Base-by-base conservation (phyloP, 2,888 invertebrate species). In the Amiota minor region DNA sequence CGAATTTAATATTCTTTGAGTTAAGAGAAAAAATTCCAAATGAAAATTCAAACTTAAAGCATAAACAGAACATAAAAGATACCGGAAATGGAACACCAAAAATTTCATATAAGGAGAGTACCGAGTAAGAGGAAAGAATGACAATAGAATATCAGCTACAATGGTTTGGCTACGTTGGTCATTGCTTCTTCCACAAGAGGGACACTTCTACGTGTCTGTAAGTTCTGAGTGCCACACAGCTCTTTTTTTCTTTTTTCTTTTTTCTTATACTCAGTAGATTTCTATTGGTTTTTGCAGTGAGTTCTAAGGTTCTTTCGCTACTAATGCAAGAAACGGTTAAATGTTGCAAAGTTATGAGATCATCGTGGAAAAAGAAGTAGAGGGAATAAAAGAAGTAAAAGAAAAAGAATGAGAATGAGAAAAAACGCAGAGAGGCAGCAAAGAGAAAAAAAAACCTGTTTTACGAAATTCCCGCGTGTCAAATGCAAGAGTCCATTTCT, bases 391-490 rank as follows among this genome's bases (percentile, higher is more conserved):
- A 53, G 53, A n/a, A 53, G 53, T n/a, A 53, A 11, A 4, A 45
- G 23, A 23, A 50, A 20, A 50, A 18, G 47, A 68, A 18, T 16
- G 16, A 20, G 9, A 49, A 68, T 20, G 23, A 50, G 9, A 23
- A 50, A 12, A 10, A 12, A 2, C 9, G 0, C 49, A 8, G n/a
- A 20, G 8, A 53, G 18, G n/a, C 49, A 65, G 47, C 35, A 16
- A 61, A 61, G 49, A 14, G 45, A 16, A 72, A 23, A 23, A 6
- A 35, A 67, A 72, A 72, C 72, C 72, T 67, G 72, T 72, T 72
- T 49, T 56, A 49, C 61, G 61, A 59, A 72, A 72, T 72, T 72
- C 72, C 72, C 65, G 72, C 72, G 68, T 68, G 67, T 72, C 72
- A 67, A 59, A 71, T 71, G 71, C 61, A 35, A 35, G 35, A 35